These are phyloP conservation scores for Spisula subtruncata DNA, from an alignment of 2,888 invertebrate species.

Conservation along the genomic window DNA sequence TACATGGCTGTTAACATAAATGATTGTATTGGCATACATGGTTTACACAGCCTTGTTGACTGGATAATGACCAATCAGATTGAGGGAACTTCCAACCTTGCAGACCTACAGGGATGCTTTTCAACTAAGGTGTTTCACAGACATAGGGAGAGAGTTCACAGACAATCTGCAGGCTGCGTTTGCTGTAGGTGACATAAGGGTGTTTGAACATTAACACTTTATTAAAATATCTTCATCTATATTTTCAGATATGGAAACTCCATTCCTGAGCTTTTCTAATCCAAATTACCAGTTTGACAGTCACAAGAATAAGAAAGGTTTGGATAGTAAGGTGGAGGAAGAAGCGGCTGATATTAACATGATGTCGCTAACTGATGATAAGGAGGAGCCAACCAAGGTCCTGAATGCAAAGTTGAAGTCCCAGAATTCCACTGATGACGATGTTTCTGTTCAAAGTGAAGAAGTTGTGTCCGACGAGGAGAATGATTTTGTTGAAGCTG, in stretches of 20 bases:
- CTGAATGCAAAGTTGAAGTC: slow-evolving; percentile 55
- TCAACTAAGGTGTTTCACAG: too few species aligned
- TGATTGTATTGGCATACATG: too few species aligned
- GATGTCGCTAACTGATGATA: slow-evolving; percentile 74
- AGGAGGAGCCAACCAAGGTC: slow-evolving; percentile 66
- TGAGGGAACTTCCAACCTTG: too few species aligned
- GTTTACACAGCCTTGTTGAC: too few species aligned
- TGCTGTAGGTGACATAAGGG: too few species aligned
- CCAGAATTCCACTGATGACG: slow-evolving; percentile 70
- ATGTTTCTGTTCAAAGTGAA: slow-evolving; percentile 70
- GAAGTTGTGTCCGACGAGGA: slow-evolving; percentile 77
- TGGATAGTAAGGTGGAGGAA: slow-evolving; percentile 47
- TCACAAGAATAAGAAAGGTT: slow-evolving; percentile 75
- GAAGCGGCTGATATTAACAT: slow-evolving; percentile 72
- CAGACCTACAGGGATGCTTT: too few species aligned
- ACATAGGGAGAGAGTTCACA: too few species aligned
- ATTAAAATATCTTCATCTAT: slow-evolving; percentile 52
- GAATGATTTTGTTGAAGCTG: slow-evolving; percentile 74
- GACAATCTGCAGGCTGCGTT: too few species aligned
- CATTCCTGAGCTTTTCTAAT: slow-evolving; percentile 94
- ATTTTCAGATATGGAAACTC: slow-evolving; percentile 94
- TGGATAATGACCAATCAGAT: too few species aligned
- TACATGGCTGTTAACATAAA: too few species aligned
- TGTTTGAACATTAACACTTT: too few species aligned
- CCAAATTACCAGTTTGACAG: slow-evolving; percentile 94